These are phyloP conservation scores for Drosophila malerkotliana DNA, from an alignment of 1,140 invertebrate genomes.

Conservation along the genomic window DNA sequence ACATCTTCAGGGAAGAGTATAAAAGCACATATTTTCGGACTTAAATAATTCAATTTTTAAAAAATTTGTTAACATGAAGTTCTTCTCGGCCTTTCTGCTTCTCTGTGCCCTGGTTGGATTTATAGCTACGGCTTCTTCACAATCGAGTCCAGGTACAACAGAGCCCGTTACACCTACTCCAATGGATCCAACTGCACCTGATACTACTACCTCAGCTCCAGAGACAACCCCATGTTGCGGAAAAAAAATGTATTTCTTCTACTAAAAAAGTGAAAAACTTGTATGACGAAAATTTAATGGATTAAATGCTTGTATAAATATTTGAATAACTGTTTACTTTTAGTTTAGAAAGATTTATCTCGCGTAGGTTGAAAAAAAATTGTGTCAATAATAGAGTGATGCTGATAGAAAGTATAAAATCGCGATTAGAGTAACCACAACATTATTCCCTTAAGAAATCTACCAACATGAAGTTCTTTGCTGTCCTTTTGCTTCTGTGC, in stretches of 20 bases:
- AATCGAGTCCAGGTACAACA: neutral
- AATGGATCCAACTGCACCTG: too few relatives aligned
- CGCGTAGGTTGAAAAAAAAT: neutral
- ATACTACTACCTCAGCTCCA: too few relatives aligned
- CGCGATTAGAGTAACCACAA: neutral
- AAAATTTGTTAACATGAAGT: neutral
- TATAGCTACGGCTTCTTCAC: too few relatives aligned
- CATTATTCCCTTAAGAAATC: neutral
- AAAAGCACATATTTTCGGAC: too few relatives aligned
- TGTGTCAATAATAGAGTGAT: neutral
- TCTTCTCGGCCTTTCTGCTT: neutral
- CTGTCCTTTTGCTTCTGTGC: neutral
- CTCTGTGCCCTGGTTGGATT: neutral
- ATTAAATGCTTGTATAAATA: neutral
- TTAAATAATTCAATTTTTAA: neutral
- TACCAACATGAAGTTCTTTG: neutral
- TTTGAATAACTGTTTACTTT: neutral
- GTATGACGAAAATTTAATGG: neutral
- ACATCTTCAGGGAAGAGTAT: too few relatives aligned
- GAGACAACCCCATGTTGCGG: neutral
- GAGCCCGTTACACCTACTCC: too few relatives aligned
- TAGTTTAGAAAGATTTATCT: too few relatives aligned
- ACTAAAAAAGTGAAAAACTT: neutral
- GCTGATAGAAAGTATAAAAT: neutral
- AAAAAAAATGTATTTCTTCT: neutral